phyloP scores from a whole-genome alignment of 2,888 invertebrate genomes.

The Caenorhabditis macrosperma region DNA sequence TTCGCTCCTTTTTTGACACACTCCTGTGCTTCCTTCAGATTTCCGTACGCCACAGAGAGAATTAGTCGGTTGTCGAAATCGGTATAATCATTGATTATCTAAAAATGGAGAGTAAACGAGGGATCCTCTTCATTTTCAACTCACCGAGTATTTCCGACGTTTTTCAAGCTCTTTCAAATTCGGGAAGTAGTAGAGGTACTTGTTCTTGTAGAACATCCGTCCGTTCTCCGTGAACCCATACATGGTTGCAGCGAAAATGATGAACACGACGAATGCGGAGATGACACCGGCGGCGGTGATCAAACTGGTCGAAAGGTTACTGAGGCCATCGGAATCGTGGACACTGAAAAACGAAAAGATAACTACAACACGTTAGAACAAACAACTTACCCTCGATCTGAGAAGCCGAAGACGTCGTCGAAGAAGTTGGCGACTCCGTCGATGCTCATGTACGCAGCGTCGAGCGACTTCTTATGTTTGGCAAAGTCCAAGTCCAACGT shows the following conservation, averaged over 20 bases:
- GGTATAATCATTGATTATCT: too few relatives aligned
- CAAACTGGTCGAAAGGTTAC: too few relatives aligned
- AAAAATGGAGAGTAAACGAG: too few relatives aligned
- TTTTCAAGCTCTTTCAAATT: constrained; percentile 12
- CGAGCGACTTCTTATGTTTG: constrained; percentile 4
- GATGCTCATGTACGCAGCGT: constrained; percentile 22
- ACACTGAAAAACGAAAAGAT: constrained; percentile 1
- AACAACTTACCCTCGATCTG: not conserved
- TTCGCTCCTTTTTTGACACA: too few relatives aligned
- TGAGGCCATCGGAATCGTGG: not conserved
- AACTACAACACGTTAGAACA: not conserved
- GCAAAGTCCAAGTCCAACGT: constrained; percentile 31
- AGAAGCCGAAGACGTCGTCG: constrained; percentile 16
- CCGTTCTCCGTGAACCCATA: constrained; percentile 25
- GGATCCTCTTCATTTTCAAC: too few relatives aligned
- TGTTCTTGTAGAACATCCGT: not conserved
- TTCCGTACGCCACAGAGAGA: too few relatives aligned
- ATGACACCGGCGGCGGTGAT: not conserved
- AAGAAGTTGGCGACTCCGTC: not conserved
- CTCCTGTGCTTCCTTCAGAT: too few relatives aligned
- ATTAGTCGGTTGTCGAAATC: too few relatives aligned
- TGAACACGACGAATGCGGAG: not conserved
- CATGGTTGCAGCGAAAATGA: not conserved
- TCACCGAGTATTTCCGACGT: constrained; percentile 24
- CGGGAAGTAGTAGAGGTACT: constrained; percentile 17